Evolutionary conservation across 2,888 invertebrate genomes (phyloP).

Genomic region (Epirrhoe tristata): DNA sequence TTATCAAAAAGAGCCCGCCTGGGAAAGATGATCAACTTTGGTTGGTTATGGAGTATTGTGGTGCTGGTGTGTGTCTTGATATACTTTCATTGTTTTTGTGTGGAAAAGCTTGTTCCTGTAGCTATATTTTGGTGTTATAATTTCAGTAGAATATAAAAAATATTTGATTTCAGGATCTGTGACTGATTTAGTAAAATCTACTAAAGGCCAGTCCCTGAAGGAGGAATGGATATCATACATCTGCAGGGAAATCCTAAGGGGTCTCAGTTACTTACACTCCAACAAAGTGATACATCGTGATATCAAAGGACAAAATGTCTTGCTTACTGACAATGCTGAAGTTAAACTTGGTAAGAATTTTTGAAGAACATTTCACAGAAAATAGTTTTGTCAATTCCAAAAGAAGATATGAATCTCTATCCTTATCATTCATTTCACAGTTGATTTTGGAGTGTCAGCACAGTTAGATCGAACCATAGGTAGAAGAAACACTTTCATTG

Average conservation of each 20-base stretch:
- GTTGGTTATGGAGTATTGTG: conserved; percentile 99
- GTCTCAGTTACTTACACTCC: conserved; percentile 98
- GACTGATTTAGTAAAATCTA: conserved; percentile 99
- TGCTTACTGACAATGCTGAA: conserved; percentile 99
- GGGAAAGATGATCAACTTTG: conserved; percentile 99
- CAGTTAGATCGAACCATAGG: conserved; percentile 99
- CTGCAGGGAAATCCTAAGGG: conserved; percentile 97
- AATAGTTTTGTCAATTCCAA: neutral
- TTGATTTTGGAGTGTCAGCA: conserved; percentile 99
- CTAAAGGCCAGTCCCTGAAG: conserved; percentile 98
- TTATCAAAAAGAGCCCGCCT: conserved; percentile 99
- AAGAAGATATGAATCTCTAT: neutral
- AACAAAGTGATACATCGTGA: conserved; percentile 99
- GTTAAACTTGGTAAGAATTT: conserved; percentile 96
- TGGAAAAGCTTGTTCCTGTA: conserved; percentile 6
- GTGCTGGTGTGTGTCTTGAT: conserved; percentile 88
- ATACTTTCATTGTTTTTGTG: conserved; percentile 12
- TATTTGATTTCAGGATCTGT: conserved; percentile 89
- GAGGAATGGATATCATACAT: conserved; percentile 99
- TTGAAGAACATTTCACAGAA: neutral
- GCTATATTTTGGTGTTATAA: neutral
- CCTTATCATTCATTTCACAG: conserved; percentile 74
- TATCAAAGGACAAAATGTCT: conserved; percentile 99
- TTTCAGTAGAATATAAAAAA: neutral
- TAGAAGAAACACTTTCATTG: conserved; percentile 99